A percentile compares a stretch with the other conserved stretches of the same genome.
phyloP scores from a whole-genome alignment of 2,113 vertebrate genomes.

The Rallus limicola region DNA sequence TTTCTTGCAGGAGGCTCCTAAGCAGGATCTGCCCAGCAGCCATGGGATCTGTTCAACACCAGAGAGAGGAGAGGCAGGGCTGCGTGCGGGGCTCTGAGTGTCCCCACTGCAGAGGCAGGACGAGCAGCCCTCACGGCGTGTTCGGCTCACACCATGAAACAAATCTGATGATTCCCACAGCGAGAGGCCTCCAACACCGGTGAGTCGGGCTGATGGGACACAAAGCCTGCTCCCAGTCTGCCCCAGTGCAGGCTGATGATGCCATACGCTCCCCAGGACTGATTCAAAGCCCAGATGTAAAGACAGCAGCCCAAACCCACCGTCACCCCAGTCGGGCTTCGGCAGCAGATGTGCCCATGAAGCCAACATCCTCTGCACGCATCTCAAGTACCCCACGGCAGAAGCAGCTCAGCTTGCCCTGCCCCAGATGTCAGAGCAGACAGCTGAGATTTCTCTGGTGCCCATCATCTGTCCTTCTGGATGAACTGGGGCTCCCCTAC shows the following conservation, averaged over 20 bases:
- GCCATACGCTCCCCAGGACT: neutral
- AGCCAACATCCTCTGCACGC: neutral
- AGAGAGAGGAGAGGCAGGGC: neutral
- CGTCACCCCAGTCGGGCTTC: neutral
- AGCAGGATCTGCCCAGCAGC: neutral
- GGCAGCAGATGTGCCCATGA: neutral
- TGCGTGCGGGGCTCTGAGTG: neutral
- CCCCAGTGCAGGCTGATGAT: neutral
- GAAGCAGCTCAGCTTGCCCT: neutral
- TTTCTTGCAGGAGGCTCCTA: neutral
- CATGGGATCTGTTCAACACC: neutral
- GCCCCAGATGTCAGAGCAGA: neutral
- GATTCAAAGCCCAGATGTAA: neutral
- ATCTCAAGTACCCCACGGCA: rapidly evolving
- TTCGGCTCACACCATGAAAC: neutral
- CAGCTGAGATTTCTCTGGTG: neutral
- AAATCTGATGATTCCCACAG: neutral
- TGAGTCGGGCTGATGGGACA: rapidly evolving
- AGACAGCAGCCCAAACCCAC: neutral
- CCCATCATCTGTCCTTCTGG: neutral
- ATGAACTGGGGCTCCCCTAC: neutral
- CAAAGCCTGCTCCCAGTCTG: neutral
- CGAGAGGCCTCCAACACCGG: neutral
- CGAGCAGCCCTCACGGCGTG: too few species aligned
- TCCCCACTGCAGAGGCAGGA: too few species aligned